Evolutionary conservation across 2,888 invertebrate genomes (phyloP), one percentile per base, ranked within the genome.

Genomic region (Mycalesis mineus): DNA sequence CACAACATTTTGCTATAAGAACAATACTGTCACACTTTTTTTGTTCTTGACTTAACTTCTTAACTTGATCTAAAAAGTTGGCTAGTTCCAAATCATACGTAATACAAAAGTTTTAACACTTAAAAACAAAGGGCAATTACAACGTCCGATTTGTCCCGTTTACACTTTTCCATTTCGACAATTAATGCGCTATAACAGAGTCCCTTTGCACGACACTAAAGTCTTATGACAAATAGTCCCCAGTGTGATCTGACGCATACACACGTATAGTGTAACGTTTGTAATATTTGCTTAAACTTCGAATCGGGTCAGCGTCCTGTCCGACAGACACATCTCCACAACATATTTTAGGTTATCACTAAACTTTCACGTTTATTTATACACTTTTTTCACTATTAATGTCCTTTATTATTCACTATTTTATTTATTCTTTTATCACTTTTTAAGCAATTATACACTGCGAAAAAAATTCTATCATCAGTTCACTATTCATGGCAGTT

Each of bases 291-390:
- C 64, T 70, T 68, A 72, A 66, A 71, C 67, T 69, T 66, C 69
- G 67, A 70, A 71, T 57, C 69, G 74, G 83, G 80, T 87, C 85
- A 87, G 80, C 80, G 87, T 85, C 85, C 88, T 87, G 88, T 88
- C 87, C 88, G 82, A 65, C 73, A 73, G 71, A 76, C 73, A 71
- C 83, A 84, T 78, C 67, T 72, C 70, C 68, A 69, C 77, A 77
- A 80, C 72, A 80, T 83, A 72, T 78, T 82, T 36, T 59, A 79
- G 77, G 69, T 74, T 75, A 71, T 52, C 62, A 53, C 63, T 65
- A 51, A 63, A 63, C 58, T 55, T 63, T 62, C 60, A 52, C 63
- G 64, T 67, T 69, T 59, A 60, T 64, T 51, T 71, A 66, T 67
- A 60, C 74, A 64, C 65, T 65, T 68, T 53, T 58, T 57, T 64